Evolutionary conservation across 2,113 vertebrate species (phyloP).

Genomic region (Ammodytes marinus): DNA sequence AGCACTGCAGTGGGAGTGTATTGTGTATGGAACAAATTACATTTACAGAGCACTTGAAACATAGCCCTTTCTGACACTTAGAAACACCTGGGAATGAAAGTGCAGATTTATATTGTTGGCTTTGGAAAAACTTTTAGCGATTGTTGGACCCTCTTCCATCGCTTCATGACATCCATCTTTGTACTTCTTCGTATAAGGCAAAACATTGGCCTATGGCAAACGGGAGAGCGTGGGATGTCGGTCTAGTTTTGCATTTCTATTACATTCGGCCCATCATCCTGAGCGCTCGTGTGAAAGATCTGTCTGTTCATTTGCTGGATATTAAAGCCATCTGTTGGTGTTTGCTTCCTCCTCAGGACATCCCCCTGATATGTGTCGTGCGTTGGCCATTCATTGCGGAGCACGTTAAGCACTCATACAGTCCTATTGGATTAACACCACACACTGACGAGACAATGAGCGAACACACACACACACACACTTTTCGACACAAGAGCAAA

Average conservation of each 20-base stretch:
- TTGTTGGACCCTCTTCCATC: neutral
- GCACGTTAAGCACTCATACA: conserved; percentile 57
- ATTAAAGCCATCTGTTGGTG: conserved; percentile 82
- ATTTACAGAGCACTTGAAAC: neutral
- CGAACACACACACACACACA: conserved; percentile 27
- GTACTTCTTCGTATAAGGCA: conserved; percentile 33
- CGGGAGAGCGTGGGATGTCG: neutral
- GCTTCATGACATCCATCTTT: neutral
- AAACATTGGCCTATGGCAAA: conserved; percentile 24
- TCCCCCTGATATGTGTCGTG: conserved; percentile 61
- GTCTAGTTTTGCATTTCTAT: conserved; percentile 65
- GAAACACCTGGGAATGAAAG: neutral
- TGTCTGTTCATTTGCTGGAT: conserved; percentile 66
- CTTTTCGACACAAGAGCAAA: conserved; percentile 31
- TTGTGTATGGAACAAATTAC: neutral
- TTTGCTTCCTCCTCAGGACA: conserved; percentile 71
- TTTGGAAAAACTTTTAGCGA: conserved; percentile 19
- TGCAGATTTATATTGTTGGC: neutral
- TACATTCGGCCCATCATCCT: conserved; percentile 23
- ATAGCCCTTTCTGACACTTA: neutral
- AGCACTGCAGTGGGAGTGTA: neutral
- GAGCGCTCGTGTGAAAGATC: conserved; percentile 61
- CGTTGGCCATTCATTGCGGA: conserved; percentile 73
- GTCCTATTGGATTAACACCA: conserved; percentile 74
- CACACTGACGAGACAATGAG: conserved; percentile 55